phyloP scores from a whole-genome alignment of 2,797 vertebrate genomes.

The Thripadectes ignobilis region DNA sequence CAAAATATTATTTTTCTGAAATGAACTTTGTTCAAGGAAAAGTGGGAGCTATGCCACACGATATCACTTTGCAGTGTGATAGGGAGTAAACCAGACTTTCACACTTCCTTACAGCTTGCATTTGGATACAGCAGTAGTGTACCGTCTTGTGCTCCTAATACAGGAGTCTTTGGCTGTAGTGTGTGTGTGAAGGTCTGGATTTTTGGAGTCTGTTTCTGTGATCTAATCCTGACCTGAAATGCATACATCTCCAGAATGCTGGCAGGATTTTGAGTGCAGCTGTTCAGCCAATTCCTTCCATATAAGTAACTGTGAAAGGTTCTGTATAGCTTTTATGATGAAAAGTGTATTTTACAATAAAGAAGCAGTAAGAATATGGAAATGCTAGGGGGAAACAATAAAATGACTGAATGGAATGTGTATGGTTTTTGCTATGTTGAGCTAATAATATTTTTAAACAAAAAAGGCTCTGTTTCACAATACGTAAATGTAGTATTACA shows the following conservation, averaged over 20 bases:
- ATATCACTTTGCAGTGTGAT: not conserved
- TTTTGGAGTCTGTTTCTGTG: not conserved
- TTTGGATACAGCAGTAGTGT: not conserved
- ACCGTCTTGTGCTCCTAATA: not conserved
- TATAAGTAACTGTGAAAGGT: not conserved
- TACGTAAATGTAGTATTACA: not conserved
- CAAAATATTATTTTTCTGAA: not conserved
- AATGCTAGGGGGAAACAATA: not conserved
- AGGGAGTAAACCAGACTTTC: not conserved
- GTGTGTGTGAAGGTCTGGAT: not conserved
- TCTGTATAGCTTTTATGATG: not conserved
- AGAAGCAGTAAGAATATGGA: not conserved
- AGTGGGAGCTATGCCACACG: not conserved
- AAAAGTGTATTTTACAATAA: not conserved
- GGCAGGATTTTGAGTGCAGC: not conserved
- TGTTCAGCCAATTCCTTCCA: not conserved
- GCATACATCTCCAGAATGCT: not conserved
- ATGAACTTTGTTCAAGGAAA: not conserved
- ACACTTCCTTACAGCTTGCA: not conserved
- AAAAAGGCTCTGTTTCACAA: not conserved
- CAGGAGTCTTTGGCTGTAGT: not conserved
- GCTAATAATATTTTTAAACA: not conserved
- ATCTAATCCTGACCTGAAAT: not conserved
- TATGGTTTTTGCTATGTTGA: not conserved
- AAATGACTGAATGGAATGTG: not conserved